A percentile compares a stretch with the other conserved stretches of the same genome.
phyloP scores from a whole-genome alignment of 2,797 vertebrate species.

The Protosalanx chinensis region DNA sequence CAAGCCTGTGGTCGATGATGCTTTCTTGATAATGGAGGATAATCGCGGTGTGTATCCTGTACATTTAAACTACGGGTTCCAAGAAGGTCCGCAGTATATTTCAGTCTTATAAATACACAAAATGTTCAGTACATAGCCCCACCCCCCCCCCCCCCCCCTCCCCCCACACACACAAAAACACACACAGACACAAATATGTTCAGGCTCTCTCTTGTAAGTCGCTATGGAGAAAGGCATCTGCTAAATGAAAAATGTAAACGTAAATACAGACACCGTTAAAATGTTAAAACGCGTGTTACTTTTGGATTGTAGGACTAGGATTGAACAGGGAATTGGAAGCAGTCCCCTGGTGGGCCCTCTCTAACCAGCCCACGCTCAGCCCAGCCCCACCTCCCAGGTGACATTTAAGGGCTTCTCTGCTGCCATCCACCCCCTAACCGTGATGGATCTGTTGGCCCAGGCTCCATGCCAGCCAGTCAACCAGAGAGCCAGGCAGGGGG shows the following conservation, averaged over 20 bases:
- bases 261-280: conserved; percentile 5
- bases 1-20: background rate
- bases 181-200: conserved; percentile 4
- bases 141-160: too few species aligned
- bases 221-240: too few species aligned
- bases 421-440: conserved; percentile 30
- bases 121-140: background rate
- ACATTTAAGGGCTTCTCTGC: conserved; percentile 29
- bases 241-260: too few species aligned
- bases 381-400: conserved; percentile 12
- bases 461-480: background rate
- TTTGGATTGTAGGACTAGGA: background rate
- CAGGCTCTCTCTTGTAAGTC: too few species aligned
- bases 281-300: background rate
- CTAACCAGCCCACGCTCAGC: background rate
- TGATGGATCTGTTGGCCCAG: conserved; percentile 43
- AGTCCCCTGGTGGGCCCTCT: conserved; percentile 7
- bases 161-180: background rate
- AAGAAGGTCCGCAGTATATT: background rate
- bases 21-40: conserved; percentile 7
- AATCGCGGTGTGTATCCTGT: background rate
- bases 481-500: background rate
- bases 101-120: background rate
- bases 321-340: background rate
- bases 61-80: too few species aligned